phyloP scores from a whole-genome alignment of 2,797 vertebrate genomes.

The Coregonus sp. region DNA sequence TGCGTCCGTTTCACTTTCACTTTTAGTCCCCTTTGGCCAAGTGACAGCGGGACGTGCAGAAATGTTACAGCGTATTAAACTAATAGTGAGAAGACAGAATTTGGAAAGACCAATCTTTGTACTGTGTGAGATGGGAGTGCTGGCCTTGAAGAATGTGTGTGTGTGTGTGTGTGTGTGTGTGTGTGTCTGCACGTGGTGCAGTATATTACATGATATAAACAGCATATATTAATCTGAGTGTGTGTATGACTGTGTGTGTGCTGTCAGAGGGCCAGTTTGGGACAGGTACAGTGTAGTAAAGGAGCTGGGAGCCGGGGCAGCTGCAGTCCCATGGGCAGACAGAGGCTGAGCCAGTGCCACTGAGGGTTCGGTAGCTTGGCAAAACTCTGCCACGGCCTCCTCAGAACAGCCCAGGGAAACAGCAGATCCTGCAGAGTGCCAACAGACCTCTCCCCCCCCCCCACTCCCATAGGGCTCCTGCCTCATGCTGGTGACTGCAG shows the following conservation, averaged over 20 bases:
- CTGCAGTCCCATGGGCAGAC: neutral
- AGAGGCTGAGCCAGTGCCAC: neutral
- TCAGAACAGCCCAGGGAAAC: neutral
- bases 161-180: neutral
- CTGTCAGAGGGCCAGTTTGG: neutral
- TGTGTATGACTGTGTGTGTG: neutral
- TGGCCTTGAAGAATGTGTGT: neutral
- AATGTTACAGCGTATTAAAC: conserved; percentile 2
- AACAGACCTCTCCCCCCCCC: neutral
- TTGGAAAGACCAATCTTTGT: neutral
- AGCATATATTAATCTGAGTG: neutral
- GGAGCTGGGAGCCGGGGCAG: neutral
- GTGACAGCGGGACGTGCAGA: neutral
- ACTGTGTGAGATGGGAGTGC: too few species aligned
- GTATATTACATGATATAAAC: neutral
- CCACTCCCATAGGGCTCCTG: neutral
- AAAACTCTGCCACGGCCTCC: neutral
- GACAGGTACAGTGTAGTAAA: neutral
- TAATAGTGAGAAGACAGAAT: neutral
- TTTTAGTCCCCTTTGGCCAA: neutral
- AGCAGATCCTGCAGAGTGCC: neutral
- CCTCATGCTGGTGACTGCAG: conserved; percentile 13
- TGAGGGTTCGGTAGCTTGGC: conserved; percentile 3
- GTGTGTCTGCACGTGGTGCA: neutral
- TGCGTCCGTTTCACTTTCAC: neutral